Conservation (phyloP, 2,797 vertebrate genomes). For the Coilia nasus region DNA sequence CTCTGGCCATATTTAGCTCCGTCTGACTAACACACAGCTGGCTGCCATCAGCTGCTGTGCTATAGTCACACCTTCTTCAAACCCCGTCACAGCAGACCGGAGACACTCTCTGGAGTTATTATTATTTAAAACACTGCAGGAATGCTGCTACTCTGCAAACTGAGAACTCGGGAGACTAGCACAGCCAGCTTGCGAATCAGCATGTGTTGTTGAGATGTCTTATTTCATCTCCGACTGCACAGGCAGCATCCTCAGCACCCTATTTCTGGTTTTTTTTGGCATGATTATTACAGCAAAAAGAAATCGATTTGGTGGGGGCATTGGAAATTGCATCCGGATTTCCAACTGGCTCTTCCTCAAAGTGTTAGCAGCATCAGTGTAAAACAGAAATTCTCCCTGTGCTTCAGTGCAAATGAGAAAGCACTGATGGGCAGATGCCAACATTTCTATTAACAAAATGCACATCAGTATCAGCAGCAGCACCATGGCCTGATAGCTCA, state of each 20-base stretch:
- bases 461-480: background rate
- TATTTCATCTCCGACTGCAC: too few species aligned
- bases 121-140: background rate
- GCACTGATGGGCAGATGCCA: background rate
- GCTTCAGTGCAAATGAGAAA: background rate
- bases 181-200: background rate
- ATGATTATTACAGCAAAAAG: too few species aligned
- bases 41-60: background rate
- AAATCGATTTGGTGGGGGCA: too few species aligned
- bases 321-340: too few species aligned
- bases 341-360: background rate
- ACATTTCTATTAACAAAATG: background rate
- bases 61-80: background rate
- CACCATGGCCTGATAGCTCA: background rate
- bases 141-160: background rate
- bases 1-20: background rate
- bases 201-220: too few species aligned
- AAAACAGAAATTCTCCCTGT: background rate
- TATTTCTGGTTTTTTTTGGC: too few species aligned
- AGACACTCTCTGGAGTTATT: background rate
- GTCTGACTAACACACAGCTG: slow-evolving; percentile 10
- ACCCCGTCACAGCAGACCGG: background rate
- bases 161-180: background rate
- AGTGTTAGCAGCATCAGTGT: background rate
- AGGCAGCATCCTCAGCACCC: too few species aligned